A percentile compares a stretch with the other conserved stretches of the same genome.
phyloP scores from a whole-genome alignment of 2,888 invertebrate genomes.

The Timema cristinae region DNA sequence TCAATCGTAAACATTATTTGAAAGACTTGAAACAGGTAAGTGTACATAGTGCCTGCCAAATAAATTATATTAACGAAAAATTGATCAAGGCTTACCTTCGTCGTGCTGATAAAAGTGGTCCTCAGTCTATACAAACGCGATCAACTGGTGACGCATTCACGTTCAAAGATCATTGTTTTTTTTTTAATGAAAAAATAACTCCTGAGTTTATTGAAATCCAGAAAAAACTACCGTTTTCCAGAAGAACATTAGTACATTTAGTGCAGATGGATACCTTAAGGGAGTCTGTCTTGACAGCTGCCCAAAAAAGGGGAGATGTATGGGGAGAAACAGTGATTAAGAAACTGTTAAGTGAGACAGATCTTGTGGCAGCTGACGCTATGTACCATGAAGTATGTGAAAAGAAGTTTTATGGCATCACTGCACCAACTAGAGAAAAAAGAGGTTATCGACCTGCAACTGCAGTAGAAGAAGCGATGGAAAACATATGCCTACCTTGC shows the following conservation, averaged over 20 bases:
- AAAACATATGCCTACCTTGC: background rate
- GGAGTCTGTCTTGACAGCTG: background rate
- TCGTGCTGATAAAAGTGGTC: no score
- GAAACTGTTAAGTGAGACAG: background rate
- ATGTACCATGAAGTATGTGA: background rate
- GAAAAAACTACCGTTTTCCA: background rate
- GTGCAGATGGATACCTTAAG: background rate
- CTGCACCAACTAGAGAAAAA: background rate
- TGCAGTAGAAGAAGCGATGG: background rate
- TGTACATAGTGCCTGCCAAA: no score
- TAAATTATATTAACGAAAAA: no score
- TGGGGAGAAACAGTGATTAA: background rate
- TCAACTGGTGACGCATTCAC: no score
- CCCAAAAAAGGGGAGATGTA: background rate
- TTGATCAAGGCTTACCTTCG: no score
- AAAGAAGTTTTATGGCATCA: background rate
- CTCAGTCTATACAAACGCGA: no score
- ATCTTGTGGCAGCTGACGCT: constrained; percentile 1
- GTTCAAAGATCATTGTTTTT: background rate
- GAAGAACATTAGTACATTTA: background rate
- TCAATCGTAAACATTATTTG: no score
- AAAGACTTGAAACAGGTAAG: no score
- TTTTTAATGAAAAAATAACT: background rate
- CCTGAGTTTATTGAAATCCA: background rate
- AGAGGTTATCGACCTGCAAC: background rate